Base-by-base conservation (phyloP, 2,797 vertebrate species). In the Selene dorsalis region DNA sequence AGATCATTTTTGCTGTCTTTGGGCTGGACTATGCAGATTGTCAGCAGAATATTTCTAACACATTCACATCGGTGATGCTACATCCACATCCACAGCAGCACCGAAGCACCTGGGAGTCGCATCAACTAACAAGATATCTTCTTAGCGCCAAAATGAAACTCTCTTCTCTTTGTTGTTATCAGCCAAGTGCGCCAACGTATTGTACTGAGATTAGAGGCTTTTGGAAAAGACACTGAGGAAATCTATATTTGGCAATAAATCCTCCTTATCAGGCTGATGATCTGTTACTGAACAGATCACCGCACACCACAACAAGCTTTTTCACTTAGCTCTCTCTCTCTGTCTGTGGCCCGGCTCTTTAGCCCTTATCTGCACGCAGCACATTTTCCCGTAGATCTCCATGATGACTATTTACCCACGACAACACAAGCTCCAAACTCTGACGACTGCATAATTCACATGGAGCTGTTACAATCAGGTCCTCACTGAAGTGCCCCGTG, bases 141-240 rank as follows among this genome's bases (percentile, higher is more conserved):
- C 26, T 79, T 82, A 39, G 66, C 73, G 53, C 22, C 41, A 17
- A 77, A 71, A 43, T 55, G 9, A 80, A 85, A 81, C 61, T 69
- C 69, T 35, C 57, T 45, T 22, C 0, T 17, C 57, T 77, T 83
- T 88, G 70, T 84, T 65, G 73, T 76, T 75, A 59, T 75, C 79
- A 67, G 75, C 47, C 69, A 69, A 17, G 67, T 69, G 39, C 75
- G 69, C 80, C 79, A 79, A 69, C 67, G 69, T 60, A 61, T 28
- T 60, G 6, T 73, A 38, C 17, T 55, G 80, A 83, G 76, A 82
- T 32, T 62, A 2, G 8, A 72, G n/a, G 52, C 84, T 85, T 85
- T 88, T 82, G 75, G 69, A 84, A 60, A 62, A 28, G 69, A 83
- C 68, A 85, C 70, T 60, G 82, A 88, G 86, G 73, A 85, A 79